Evolutionary conservation across 2,113 vertebrate species (phyloP).

Genomic region (Petromus typicus): DNA sequence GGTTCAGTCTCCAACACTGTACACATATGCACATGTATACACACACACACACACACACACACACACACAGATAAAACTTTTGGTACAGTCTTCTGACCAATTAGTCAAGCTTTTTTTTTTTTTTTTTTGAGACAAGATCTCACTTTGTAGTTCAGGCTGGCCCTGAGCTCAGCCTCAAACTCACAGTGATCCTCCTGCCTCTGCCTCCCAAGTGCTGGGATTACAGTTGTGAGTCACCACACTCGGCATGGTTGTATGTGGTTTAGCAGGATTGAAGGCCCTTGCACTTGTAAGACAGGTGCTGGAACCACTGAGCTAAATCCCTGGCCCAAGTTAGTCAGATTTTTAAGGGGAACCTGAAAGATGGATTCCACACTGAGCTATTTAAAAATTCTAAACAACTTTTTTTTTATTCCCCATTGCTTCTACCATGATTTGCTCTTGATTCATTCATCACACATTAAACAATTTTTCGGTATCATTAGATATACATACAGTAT

Average conservation of each 20-base stretch:
- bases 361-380: neutral
- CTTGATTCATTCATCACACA: neutral
- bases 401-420: neutral
- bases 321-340: too few species aligned
- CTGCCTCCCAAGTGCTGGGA: too few species aligned
- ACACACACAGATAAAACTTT: neutral
- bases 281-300: too few species aligned
- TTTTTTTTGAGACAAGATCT: too few species aligned
- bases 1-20: neutral
- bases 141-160: too few species aligned
- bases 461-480: neutral
- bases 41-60: neutral
- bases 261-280: too few species aligned
- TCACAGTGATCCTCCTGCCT: too few species aligned
- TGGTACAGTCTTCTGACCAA: neutral
- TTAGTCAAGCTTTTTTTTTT: neutral
- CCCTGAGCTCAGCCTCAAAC: too few species aligned
- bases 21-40: neutral
- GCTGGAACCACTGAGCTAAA: too few species aligned
- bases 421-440: conserved; percentile 27
- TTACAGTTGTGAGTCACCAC: too few species aligned
- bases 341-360: neutral
- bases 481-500: neutral
- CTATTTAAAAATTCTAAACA: neutral
- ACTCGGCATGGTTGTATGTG: too few species aligned